These are phyloP conservation scores for Brevimyrus niger DNA, from an alignment of 2,113 vertebrate genomes.

Conservation along the genomic window DNA sequence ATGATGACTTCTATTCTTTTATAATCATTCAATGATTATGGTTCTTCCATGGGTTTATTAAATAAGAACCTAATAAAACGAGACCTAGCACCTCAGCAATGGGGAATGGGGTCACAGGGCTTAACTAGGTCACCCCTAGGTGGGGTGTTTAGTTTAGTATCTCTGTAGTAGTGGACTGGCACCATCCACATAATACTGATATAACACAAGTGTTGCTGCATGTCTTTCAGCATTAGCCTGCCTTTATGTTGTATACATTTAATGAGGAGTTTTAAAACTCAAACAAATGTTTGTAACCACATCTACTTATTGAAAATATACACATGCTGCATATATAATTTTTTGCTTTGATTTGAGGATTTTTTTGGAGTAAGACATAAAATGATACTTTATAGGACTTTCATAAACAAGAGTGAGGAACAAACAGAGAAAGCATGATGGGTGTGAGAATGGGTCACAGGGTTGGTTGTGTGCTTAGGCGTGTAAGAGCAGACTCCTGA, in stretches of 20 bases:
- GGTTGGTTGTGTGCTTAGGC: background rate
- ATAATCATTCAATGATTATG: constrained; percentile 29
- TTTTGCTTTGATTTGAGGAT: background rate
- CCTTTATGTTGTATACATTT: background rate
- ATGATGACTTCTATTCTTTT: too few relatives aligned
- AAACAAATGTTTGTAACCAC: too few relatives aligned
- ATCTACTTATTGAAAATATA: too few relatives aligned
- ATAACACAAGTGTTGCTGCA: too few relatives aligned
- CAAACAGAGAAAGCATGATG: background rate
- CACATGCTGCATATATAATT: background rate
- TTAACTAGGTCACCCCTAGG: background rate
- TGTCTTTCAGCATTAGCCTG: too few relatives aligned
- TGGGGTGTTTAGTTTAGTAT: background rate
- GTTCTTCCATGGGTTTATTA: constrained; percentile 47
- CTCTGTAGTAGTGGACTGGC: background rate
- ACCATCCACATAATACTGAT: background rate
- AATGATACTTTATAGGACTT: background rate
- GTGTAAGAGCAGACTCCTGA: background rate
- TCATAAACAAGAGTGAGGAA: background rate
- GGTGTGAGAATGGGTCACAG: background rate
- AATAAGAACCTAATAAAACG: background rate
- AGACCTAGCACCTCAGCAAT: too few relatives aligned
- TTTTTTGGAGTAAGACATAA: background rate
- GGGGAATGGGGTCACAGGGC: background rate
- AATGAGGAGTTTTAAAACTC: background rate